A percentile compares a stretch with the other conserved stretches of the same genome.
phyloP scores from a whole-genome alignment of 2,888 invertebrate species.

The Limnephilus marmoratus region DNA sequence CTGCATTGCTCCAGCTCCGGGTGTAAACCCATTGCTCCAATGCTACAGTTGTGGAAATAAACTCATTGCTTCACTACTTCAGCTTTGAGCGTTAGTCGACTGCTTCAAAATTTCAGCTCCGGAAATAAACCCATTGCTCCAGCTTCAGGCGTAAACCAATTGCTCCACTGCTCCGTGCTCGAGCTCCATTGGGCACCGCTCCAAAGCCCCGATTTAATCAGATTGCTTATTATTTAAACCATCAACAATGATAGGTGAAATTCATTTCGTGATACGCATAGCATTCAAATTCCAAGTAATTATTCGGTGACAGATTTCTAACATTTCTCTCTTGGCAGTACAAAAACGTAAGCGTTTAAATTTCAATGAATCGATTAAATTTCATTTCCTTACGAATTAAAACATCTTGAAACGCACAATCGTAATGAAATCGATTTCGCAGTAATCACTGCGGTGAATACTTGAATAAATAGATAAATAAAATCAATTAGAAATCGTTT shows the following conservation, averaged over 20 bases:
- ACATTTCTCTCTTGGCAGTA: not conserved
- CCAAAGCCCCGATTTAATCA: not conserved
- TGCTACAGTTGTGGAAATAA: not conserved
- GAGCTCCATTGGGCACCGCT: too few relatives aligned
- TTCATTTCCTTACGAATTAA: not conserved
- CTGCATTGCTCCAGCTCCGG: too few relatives aligned
- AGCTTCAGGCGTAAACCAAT: not conserved
- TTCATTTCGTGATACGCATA: not conserved
- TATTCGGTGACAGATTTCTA: not conserved
- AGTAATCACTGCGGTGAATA: not conserved
- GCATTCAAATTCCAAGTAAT: not conserved
- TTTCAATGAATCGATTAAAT: not conserved
- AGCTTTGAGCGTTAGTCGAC: too few relatives aligned
- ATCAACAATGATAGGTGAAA: not conserved
- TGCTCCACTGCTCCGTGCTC: not conserved
- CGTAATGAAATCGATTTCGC: not conserved
- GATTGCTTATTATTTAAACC: not conserved
- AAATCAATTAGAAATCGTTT: slow-evolving; percentile 7
- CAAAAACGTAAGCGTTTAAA: not conserved
- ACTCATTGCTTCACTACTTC: not conserved
- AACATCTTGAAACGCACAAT: slow-evolving; percentile 19
- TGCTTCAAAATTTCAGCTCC: too few relatives aligned
- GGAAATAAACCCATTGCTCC: not conserved
- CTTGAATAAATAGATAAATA: not conserved
- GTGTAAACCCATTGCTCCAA: not conserved